These are phyloP conservation scores for Cryptosula pallasiana DNA, from an alignment of 2,888 invertebrate species.

Conservation along the genomic window DNA sequence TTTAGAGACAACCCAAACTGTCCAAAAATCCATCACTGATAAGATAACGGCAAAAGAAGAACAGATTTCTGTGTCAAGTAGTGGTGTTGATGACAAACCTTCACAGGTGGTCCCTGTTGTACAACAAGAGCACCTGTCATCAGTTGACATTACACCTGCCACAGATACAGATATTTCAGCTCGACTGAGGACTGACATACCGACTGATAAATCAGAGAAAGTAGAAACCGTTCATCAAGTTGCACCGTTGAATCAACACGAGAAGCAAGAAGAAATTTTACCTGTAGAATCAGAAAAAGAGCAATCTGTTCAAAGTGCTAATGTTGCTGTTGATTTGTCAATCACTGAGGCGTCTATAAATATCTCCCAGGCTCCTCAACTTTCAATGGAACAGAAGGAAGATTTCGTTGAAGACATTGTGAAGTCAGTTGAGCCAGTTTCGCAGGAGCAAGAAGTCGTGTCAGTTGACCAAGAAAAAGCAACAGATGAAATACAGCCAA, in stretches of 20 bases:
- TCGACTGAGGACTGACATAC: not conserved
- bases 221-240: not conserved
- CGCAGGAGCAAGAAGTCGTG: not conserved
- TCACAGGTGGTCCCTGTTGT: not conserved
- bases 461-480: constrained; percentile 1
- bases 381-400: not conserved
- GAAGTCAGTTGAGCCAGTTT: not conserved
- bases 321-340: not conserved
- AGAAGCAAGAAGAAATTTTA: not conserved
- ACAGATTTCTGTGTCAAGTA: not conserved
- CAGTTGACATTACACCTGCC: too few relatives aligned
- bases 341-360: not conserved
- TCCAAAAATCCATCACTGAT: not conserved
- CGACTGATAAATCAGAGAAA: not conserved
- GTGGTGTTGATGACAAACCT: not conserved
- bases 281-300: not conserved
- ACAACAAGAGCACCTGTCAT: not conserved
- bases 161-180: too few relatives aligned
- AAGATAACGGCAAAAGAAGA: not conserved
- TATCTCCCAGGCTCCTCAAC: not conserved
- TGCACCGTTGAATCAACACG: not conserved
- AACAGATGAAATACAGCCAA: not conserved
- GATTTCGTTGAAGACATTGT: not conserved
- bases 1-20: not conserved
- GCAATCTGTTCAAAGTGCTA: not conserved